phyloP scores from a whole-genome alignment of 1,140 invertebrate genomes.

The Eurytemora carolleeae region DNA sequence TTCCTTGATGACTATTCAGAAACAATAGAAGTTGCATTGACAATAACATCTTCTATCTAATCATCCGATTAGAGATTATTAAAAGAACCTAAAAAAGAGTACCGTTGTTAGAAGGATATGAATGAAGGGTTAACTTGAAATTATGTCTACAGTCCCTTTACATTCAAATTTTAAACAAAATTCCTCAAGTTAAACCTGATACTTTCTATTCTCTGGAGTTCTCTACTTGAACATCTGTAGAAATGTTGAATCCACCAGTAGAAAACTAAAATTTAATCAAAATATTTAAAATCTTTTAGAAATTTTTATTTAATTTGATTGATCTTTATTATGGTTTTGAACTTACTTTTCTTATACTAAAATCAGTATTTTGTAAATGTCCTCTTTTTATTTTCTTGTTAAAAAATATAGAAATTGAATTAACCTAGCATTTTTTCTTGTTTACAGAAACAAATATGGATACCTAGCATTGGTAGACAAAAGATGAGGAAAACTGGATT shows the following conservation, averaged over 20 bases:
- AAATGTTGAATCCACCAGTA: slow-evolving; percentile 13
- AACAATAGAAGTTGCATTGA: no score
- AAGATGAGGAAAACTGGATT: neutral
- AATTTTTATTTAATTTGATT: no score
- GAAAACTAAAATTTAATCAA: neutral
- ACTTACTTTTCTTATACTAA: neutral
- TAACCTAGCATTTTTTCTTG: neutral
- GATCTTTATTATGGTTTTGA: no score
- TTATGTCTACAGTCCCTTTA: no score
- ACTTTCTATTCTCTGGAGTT: slow-evolving; percentile 41
- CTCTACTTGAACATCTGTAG: slow-evolving; percentile 27
- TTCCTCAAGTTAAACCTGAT: slow-evolving; percentile 20
- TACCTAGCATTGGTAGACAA: neutral
- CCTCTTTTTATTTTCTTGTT: neutral
- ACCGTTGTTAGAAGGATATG: no score
- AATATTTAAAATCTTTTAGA: neutral
- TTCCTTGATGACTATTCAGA: no score
- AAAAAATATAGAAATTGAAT: neutral
- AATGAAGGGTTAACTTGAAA: no score
- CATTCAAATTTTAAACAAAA: no score
- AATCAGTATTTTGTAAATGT: neutral
- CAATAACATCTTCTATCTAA: no score
- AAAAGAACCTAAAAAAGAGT: no score
- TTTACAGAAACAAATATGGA: neutral
- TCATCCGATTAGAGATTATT: no score